Evolutionary conservation across 2,113 vertebrate species (phyloP), one percentile per base, ranked within the genome.

Genomic region (Perca flavescens): DNA sequence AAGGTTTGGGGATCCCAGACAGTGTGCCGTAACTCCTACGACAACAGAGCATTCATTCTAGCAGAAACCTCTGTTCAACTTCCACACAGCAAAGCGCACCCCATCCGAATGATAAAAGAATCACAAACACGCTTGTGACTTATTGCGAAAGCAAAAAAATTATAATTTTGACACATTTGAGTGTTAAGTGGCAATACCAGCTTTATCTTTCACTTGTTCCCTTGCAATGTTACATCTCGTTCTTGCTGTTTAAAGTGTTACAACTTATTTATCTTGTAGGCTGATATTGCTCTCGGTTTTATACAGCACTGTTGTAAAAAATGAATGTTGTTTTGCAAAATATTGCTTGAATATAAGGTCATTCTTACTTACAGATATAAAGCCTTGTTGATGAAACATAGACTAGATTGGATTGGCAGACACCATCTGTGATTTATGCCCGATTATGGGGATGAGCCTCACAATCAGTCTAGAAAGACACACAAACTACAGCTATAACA

Each of bases 251-350:
- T 74, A 77, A 82, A 86, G 68, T 90, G 63, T 83, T 89, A 87
- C 73, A 81, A 40, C 31, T 17, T 89, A 91, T 93, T 94, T 94
- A 86, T 88, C 85, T 56, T 57, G 21, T 91, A 62, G 77, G 31
- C 77, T 75, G 25, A 68, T 70, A 53, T 75, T 84, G 65, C 81
- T 50, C 21, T 86, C 60, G 77, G 49, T 89, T 91, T 91, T 91
- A 65, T 91, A 83, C 61, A 83, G 57, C 80, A 71, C 60, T 86
- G 61, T 84, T 79, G 77, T 89, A 85, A 84, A 79, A 25, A 86
- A 76, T 56, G 5, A 34, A 34, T 80, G 31, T 77, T 57, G 61
- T 86, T 79, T 70, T 69, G 54, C 53, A 73, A 83, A 84, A 54
- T 57, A 43, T 22, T 87, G 85, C 68, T 86, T 86, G 15, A 81